These are phyloP conservation scores for Cyprinella venusta DNA, from an alignment of 2,797 vertebrate genomes.

Conservation along the genomic window DNA sequence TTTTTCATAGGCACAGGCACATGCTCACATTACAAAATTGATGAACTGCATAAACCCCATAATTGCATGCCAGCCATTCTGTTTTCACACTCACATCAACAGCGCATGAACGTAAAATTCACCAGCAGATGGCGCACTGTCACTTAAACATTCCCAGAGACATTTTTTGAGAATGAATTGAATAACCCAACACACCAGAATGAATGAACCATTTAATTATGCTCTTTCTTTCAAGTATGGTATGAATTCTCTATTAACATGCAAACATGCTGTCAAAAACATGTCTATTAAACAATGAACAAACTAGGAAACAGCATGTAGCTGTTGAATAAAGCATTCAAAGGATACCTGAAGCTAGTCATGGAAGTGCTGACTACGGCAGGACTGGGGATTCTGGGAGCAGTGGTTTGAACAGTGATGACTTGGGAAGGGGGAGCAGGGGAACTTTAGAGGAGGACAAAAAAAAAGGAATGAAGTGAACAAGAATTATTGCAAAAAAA, in stretches of 20 bases:
- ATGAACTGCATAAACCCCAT: not conserved
- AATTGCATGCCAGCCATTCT: not conserved
- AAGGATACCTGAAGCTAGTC: conserved; percentile 86
- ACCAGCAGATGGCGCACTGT: conserved; percentile 20
- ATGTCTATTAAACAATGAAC: not conserved
- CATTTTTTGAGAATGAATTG: not conserved
- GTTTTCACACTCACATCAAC: not conserved
- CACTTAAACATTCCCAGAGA: not conserved
- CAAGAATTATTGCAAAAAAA: not conserved
- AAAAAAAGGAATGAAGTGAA: conserved; percentile 53
- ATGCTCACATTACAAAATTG: not conserved
- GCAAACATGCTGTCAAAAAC: not conserved
- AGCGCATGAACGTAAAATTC: not conserved
- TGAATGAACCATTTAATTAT: not conserved
- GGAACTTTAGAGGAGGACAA: conserved; percentile 77
- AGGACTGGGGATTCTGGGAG: conserved; percentile 82
- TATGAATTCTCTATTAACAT: not conserved
- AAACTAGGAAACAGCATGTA: conserved; percentile 9
- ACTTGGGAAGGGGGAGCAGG: conserved; percentile 80
- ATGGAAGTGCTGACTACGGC: conserved; percentile 84
- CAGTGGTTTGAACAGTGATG: conserved; percentile 77
- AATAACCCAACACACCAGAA: not conserved
- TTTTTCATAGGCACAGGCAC: not conserved
- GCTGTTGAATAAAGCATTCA: too few species aligned
- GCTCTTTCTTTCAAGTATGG: not conserved